Evolutionary conservation across 2,888 invertebrate species (phyloP).

Genomic region (Andrena minutula): DNA sequence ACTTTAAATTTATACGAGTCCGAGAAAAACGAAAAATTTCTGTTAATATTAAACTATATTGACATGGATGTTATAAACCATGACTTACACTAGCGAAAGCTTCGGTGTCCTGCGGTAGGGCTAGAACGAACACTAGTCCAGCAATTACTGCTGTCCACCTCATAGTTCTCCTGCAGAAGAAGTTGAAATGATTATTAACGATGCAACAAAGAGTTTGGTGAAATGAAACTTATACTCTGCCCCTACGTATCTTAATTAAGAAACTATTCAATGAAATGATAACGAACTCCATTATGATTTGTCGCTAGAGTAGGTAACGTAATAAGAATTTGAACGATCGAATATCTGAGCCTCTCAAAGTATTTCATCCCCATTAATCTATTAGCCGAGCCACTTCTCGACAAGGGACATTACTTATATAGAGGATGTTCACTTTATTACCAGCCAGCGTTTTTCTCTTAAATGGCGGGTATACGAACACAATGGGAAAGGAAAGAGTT

Average conservation of each 20-base stretch:
- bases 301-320: neutral
- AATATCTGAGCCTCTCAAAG: neutral
- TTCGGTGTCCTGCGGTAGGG: conserved; percentile 8
- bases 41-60: neutral
- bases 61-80: neutral
- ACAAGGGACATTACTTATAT: neutral
- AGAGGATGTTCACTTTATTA: no score
- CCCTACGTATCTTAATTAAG: neutral
- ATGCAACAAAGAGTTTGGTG: no score
- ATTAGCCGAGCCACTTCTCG: neutral
- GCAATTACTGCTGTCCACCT: conserved; percentile 53
- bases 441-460: no score
- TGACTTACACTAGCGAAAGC: conserved; percentile 43
- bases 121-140: conserved; percentile 53
- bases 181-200: conserved; percentile 1
- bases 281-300: conserved; percentile 1
- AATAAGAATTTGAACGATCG: neutral
- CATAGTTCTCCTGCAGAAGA: conserved; percentile 55
- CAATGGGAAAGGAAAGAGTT: no score
- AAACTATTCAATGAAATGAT: neutral
- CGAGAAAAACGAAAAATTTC: no score
- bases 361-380: no score
- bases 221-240: neutral
- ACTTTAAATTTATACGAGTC: no score
- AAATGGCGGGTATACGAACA: no score